Evolutionary conservation across 2,888 invertebrate genomes (phyloP), one percentile per base, ranked within the genome.

Genomic region (Philaethria dido): DNA sequence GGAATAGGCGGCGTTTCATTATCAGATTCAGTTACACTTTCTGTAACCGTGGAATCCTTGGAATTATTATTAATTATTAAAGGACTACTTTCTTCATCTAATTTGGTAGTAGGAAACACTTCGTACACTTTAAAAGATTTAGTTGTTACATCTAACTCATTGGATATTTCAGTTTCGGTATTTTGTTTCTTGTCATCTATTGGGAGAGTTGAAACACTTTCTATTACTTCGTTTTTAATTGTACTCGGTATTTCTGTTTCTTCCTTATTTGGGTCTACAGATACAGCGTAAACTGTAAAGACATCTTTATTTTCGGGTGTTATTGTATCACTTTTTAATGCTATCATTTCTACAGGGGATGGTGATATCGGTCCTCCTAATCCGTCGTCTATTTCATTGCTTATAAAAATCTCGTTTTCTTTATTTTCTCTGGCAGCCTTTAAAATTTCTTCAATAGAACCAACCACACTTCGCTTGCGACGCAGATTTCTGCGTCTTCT

Each of bases 321-420:
- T 18, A 69, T 73, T 13, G 76, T 73, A 13, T 77, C 77, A 20
- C 55, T 64, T 36, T 75, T 78, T 0, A 77, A 70, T 13, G 74
- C 68, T 8, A 68, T 62, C 22, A 75, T 62, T 36, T 82, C 78
- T 13, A 78, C 73, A 1, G 76, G 62, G 1, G 82, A 70, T 11
- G 82, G 79, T 9, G 83, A 69, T 66, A 81, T 80, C 71, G 84
- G 80, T 22, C 75, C 72, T 18, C 78, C 79, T n/a, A 85, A 77
- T 42, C 83, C 76, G 69, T 90, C 89, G 69, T 93, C 92, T 47
- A 93, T 89, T 78, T 93, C 93, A 71, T 93, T 93, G 55, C 93
- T 93, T 14, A 92, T 80, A 68, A 89, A 87, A 45, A 87, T 79
- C 54, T 90, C 88, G 69, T 91, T 92, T 20, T 63, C 72, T 29